Evolutionary conservation across 2,113 vertebrate genomes (phyloP).

Genomic region (Lagopus muta): DNA sequence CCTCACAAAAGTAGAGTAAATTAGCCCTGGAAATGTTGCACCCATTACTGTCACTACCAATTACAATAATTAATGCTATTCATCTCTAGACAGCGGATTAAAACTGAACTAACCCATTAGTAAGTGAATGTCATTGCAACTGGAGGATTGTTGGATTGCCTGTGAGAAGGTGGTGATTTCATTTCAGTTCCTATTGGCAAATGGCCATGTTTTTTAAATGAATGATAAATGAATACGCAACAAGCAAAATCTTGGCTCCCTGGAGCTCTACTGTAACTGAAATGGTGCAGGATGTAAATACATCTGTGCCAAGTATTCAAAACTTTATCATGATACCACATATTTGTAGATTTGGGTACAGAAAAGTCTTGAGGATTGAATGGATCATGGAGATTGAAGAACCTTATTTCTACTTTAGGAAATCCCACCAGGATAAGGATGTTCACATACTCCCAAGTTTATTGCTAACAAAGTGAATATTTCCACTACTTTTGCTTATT

Average conservation of each 20-base stretch:
- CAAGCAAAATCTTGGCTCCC: conserved; percentile 55
- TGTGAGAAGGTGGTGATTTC: conserved; percentile 58
- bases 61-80: conserved; percentile 74
- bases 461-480: neutral
- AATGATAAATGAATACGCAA: conserved; percentile 67
- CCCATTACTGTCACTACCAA: conserved; percentile 69
- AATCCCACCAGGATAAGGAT: neutral
- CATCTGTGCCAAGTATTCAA: conserved; percentile 45
- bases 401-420: neutral
- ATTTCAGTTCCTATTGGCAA: conserved; percentile 62
- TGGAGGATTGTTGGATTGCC: conserved; percentile 53
- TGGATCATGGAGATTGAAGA: neutral
- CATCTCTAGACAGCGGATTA: conserved; percentile 67
- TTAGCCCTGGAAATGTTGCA: conserved; percentile 70
- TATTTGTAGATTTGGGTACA: neutral
- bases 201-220: conserved; percentile 57
- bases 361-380: neutral
- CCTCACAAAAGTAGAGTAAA: conserved; percentile 66
- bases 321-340: conserved; percentile 36
- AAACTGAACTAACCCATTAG: conserved; percentile 63
- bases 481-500: neutral
- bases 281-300: neutral
- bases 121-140: conserved; percentile 60
- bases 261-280: conserved; percentile 35
- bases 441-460: neutral